A percentile compares a stretch with the other conserved stretches of the same genome.
These are phyloP conservation scores for Lasioglossum baleicum DNA, from an alignment of 1,140 invertebrate genomes.

Conservation along the genomic window DNA sequence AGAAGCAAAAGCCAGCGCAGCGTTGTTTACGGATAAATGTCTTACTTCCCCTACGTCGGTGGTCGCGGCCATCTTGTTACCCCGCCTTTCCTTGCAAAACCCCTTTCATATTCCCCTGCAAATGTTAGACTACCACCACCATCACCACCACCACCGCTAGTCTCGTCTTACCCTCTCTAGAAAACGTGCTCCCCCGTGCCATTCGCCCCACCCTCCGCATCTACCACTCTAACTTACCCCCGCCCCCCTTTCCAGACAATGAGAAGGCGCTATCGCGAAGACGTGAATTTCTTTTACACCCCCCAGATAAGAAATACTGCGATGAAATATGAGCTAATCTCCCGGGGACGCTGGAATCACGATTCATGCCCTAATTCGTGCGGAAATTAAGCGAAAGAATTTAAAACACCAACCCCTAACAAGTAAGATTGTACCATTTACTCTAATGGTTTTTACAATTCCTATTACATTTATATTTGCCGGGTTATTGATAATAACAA, in stretches of 20 bases:
- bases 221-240: slow-evolving; percentile 66
- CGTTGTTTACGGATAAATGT: slow-evolving; percentile 67
- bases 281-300: slow-evolving; percentile 58
- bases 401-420: neutral
- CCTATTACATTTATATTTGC: no score
- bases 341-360: neutral
- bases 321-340: neutral
- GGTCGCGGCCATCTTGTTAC: slow-evolving; percentile 73
- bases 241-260: slow-evolving; percentile 55
- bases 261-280: slow-evolving; percentile 46
- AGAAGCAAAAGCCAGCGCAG: slow-evolving; percentile 24
- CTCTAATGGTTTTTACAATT: no score
- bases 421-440: no score
- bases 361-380: neutral
- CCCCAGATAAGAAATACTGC: slow-evolving; percentile 29
- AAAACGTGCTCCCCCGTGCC: slow-evolving; percentile 63
- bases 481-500: no score
- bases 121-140: slow-evolving; percentile 67
- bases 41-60: slow-evolving; percentile 71
- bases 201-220: slow-evolving; percentile 59
- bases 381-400: neutral
- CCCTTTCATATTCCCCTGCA: slow-evolving; percentile 64
- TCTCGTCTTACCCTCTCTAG: slow-evolving; percentile 69
- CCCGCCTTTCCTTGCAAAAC: slow-evolving; percentile 69
- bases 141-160: slow-evolving; percentile 57